Percentiles rank a stretch among this genome's conserved stretches.
Conservation (phyloP, 2,888 invertebrate genomes). For the Trimorus sp. region DNA sequence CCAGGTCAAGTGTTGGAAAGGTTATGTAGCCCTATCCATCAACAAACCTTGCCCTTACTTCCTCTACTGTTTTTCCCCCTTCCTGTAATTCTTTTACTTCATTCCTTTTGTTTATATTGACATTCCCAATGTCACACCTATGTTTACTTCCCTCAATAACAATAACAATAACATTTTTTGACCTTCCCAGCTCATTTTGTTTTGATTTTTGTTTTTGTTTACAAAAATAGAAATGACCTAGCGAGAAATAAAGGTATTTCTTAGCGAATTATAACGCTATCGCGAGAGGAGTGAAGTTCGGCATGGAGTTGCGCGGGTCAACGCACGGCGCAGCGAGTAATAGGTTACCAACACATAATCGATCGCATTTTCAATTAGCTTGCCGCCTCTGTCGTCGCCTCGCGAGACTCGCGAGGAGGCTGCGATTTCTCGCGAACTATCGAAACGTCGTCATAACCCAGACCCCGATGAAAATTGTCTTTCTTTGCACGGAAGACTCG, state of each 20-base stretch:
- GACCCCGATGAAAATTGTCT: not conserved
- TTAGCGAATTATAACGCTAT: too few relatives aligned
- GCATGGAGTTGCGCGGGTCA: conserved; percentile 60
- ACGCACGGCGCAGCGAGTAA: conserved; percentile 53
- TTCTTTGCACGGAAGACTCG: conserved; percentile 39
- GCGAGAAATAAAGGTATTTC: too few relatives aligned
- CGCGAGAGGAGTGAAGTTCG: conserved; percentile 10
- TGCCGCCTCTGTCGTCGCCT: conserved; percentile 53
- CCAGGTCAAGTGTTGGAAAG: conserved; percentile 43
- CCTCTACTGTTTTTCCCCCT: not conserved
- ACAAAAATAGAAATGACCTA: too few relatives aligned
- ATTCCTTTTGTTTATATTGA: too few relatives aligned
- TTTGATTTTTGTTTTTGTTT: too few relatives aligned
- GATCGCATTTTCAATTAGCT: conserved; percentile 62
- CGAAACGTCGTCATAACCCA: not conserved
- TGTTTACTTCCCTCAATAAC: too few relatives aligned
- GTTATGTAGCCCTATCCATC: conserved; percentile 31
- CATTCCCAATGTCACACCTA: too few relatives aligned
- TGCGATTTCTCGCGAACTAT: conserved; percentile 4
- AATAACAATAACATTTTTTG: too few relatives aligned
- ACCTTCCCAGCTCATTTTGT: too few relatives aligned
- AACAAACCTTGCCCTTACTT: not conserved
- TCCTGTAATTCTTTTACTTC: not conserved
- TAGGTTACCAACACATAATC: conserved; percentile 65
- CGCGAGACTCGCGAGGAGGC: conserved; percentile 28